phyloP scores from a whole-genome alignment of 2,888 invertebrate species.

The Camponotus fellah region DNA sequence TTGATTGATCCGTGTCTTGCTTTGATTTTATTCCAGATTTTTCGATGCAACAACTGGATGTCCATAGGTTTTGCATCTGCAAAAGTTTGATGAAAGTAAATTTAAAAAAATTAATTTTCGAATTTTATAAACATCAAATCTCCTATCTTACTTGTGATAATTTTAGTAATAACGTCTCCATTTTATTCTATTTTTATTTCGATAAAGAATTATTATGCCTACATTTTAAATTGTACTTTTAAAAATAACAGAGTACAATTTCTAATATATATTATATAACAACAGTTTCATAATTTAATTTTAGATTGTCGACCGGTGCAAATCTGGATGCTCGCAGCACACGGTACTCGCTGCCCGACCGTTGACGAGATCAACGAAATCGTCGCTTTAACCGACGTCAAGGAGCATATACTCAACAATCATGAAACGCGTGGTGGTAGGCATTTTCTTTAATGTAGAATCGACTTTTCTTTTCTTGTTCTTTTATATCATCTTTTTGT shows the following conservation, averaged over 20 bases:
- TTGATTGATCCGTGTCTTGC: neutral
- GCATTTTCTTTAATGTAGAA: constrained; percentile 73
- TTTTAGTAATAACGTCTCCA: neutral
- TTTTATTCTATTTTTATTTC: neutral
- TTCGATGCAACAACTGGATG: neutral
- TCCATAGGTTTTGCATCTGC: neutral
- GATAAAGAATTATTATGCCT: neutral
- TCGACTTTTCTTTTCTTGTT: constrained; percentile 38
- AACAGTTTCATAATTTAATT: constrained; percentile 4
- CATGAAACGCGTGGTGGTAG: constrained; percentile 88
- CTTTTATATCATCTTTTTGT: neutral
- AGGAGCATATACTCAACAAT: constrained; percentile 89
- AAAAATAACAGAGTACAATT: neutral
- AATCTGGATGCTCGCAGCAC: constrained; percentile 91
- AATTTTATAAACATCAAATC: neutral
- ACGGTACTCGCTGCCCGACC: constrained; percentile 91
- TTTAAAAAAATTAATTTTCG: neutral
- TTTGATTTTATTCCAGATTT: neutral
- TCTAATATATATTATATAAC: neutral
- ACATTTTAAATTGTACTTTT: neutral
- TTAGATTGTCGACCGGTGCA: constrained; percentile 91
- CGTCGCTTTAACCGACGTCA: constrained; percentile 87
- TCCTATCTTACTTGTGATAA: neutral
- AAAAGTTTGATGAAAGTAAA: neutral
- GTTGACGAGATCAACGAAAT: constrained; percentile 87